Percentiles rank a stretch among this genome's conserved stretches.
Conservation (phyloP, 1,140 invertebrate species). For the Drosophila kurseongensis region DNA sequence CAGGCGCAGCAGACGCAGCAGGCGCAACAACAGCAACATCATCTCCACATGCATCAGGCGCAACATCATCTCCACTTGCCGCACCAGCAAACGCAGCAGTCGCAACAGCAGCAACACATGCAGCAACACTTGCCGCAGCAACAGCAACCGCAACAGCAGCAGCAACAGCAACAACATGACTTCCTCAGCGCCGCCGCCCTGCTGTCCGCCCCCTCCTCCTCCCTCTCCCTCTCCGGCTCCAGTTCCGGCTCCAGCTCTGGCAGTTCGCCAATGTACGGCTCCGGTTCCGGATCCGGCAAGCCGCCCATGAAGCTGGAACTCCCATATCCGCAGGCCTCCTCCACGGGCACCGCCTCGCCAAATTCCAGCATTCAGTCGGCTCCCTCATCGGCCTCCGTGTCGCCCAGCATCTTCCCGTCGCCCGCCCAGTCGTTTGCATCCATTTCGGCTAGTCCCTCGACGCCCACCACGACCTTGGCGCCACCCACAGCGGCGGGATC, state of each 20-base stretch:
- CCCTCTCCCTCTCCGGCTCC: slow-evolving; percentile 22
- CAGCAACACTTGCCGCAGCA: slow-evolving; percentile 32
- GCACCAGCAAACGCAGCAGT: slow-evolving; percentile 29
- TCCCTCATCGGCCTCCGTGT: slow-evolving; percentile 76
- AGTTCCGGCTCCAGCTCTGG: slow-evolving; percentile 37
- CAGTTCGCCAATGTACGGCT: slow-evolving; percentile 33
- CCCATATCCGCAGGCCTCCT: slow-evolving; percentile 82
- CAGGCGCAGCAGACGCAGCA: slow-evolving; percentile 35
- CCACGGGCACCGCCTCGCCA: slow-evolving; percentile 79
- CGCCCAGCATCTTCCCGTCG: slow-evolving; percentile 78
- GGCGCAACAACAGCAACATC: slow-evolving; percentile 47
- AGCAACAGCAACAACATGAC: slow-evolving; percentile 32
- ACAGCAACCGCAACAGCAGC: slow-evolving; percentile 25
- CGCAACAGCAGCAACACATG: slow-evolving; percentile 27
- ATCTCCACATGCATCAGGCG: slow-evolving; percentile 43
- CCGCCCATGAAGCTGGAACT: slow-evolving; percentile 79
- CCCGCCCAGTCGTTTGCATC: slow-evolving; percentile 77
- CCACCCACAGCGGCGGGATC: slow-evolving; percentile 35
- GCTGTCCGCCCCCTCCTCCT: slow-evolving; percentile 27
- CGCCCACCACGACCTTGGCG: slow-evolving; percentile 59
- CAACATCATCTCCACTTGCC: slow-evolving; percentile 35
- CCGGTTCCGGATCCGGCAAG: slow-evolving; percentile 28
- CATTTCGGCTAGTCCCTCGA: slow-evolving; percentile 67
- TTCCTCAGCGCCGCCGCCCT: slow-evolving; percentile 44
- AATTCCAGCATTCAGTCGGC: slow-evolving; percentile 80